Evolutionary conservation across 2,888 invertebrate species (phyloP), one percentile per base, ranked within the genome.

Genomic region (Hypomecis punctinalis): DNA sequence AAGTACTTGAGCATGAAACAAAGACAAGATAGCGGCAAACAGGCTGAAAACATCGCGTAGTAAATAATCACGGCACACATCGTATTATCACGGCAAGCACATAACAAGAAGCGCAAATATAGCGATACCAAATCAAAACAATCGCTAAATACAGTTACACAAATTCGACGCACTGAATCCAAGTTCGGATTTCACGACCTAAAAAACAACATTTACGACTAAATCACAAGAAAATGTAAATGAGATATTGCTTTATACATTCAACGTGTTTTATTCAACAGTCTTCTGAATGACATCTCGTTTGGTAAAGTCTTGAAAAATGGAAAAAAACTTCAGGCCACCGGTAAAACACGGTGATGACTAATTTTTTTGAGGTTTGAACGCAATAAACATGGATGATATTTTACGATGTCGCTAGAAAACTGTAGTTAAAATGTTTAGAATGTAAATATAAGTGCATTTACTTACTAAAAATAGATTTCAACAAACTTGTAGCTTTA

Each of bases 391-490:
- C 5, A 35, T 49, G 9, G 43, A 13, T 5, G 13, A 43, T 48
- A 39, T 53, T 43, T 8, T 6, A 43, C 37, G 46, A 48, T 61
- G 43, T 13, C 1, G 23, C 0, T 23, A 45, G 8, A 7, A 48
- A 57, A 42, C n/a, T 35, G 40, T 39, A 49, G 43, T 13, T n/a
- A 3, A 35, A 43, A 48, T 8, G 13, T 43, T 63, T 11, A 55
- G 46, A 61, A 62, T 52, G 37, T 65, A 71, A 74, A 73, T 58
- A 54, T 56, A 61, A 66, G 67, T 65, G 71, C 73, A 72, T 79
- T 80, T 78, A 90, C 91, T 91, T 70, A 92, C 91, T 89, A 80
- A 86, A 83, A 78, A 73, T 73, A 76, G 74, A 78, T 78, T 75
- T 80, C 81, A 80, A 81, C 80, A 80, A 86, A 83, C 83, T 83